Evolutionary conservation across 2,797 vertebrate genomes (phyloP).

Genomic region (Labroides dimidiatus): DNA sequence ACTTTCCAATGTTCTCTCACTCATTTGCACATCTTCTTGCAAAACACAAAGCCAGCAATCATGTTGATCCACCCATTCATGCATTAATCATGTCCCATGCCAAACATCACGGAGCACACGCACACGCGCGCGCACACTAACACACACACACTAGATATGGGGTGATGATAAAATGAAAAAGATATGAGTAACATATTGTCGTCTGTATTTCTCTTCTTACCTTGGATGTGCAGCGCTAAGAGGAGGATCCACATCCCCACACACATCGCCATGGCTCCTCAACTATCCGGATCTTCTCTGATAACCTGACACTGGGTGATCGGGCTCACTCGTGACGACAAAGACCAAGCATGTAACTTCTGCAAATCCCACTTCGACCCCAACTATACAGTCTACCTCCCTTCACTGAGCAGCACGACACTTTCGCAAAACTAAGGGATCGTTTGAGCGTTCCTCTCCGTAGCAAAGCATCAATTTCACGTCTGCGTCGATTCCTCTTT

Average conservation of each 20-base stretch:
- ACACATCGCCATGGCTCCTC: constrained; percentile 81
- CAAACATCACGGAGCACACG: constrained; percentile 1
- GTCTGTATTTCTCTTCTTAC: constrained; percentile 66
- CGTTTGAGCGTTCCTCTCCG: constrained; percentile 43
- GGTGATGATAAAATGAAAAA: constrained; percentile 15
- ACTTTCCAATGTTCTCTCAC: constrained; percentile 17
- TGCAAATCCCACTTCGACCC: constrained; percentile 73
- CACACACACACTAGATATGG: neutral
- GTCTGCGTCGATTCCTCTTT: constrained; percentile 43
- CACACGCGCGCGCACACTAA: neutral
- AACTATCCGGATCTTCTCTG: constrained; percentile 75
- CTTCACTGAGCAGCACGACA: constrained; percentile 38
- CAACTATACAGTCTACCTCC: constrained; percentile 45
- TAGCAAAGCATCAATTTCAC: constrained; percentile 65
- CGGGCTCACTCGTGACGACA: constrained; percentile 68
- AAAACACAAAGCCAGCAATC: constrained; percentile 9
- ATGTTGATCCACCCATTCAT: constrained; percentile 15
- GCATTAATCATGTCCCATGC: constrained; percentile 17
- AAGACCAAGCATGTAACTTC: constrained; percentile 83
- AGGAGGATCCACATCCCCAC: constrained; percentile 81
- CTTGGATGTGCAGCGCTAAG: constrained; percentile 78
- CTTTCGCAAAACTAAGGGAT: constrained; percentile 60
- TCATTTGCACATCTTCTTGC: constrained; percentile 15
- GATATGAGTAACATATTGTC: constrained; percentile 1
- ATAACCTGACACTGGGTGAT: constrained; percentile 61